Base-by-base conservation (phyloP, 2,888 invertebrate genomes). In the Zonitis immaculata region DNA sequence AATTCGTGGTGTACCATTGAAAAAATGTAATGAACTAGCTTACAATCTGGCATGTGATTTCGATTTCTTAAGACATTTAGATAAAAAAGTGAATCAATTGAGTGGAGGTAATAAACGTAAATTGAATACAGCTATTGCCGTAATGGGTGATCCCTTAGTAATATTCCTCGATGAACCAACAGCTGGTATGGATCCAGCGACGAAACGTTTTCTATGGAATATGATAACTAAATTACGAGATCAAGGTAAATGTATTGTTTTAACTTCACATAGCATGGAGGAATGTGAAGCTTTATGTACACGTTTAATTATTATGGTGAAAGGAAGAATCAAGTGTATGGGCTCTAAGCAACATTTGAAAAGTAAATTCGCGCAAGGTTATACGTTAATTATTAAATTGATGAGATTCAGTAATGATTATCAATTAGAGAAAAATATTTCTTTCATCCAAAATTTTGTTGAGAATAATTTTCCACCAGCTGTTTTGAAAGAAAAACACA, bases 191-290 rank as follows among this genome's bases (percentile, higher is more conserved):
- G 91, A 92, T 69, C 87, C 90, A 1, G 87, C 86, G 1, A 88
- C 91, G 3, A 84, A 90, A 65, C 79, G 92, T 50, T 84, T 87
- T 55, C 80, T 94, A 9, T 93, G 93, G 93, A 80, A 87, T 64
- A 85, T 86, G 11, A 79, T 91, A 26, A 80, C 82, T 57, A 80
- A 82, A 52, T 82, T 87, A 35, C 79, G 88, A 43, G 84, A 85
- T 52, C 78, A 82, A 2, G 91, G 91, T 0, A 83, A 83, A 69
- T 86, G 89, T 52, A 83, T 93, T 49, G 80, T 93, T 54, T 79
- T 93, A 53, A 93, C 93, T 12, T 91, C 91, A 42, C 89, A 90
- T 77, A 89, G 88, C 71, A 90, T 91, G 89, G 90, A 90, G 75
- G 91, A 91, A 75, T 90, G 90, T 74, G 91, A 91, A 76, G 89